These are phyloP conservation scores for Charina bottae DNA, from an alignment of 2,113 vertebrate species.

Conservation along the genomic window DNA sequence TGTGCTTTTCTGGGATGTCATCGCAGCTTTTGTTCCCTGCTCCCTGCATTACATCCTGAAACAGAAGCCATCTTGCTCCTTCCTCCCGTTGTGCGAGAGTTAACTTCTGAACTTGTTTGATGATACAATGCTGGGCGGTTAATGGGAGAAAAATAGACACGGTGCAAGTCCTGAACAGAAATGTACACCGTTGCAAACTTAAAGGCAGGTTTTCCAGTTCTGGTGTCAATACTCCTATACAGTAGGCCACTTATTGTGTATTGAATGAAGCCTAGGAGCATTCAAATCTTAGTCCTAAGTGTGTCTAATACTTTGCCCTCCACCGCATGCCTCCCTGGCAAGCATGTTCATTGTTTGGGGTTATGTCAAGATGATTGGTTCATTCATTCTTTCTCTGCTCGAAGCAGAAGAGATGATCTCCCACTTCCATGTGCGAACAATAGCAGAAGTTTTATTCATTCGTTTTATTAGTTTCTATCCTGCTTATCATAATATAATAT, in stretches of 20 bases:
- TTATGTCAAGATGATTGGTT: not conserved
- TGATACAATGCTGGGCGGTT: too few relatives aligned
- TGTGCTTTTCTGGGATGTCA: not conserved
- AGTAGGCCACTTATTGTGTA: too few relatives aligned
- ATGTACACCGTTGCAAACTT: not conserved
- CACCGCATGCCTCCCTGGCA: not conserved
- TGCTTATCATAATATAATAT: too few relatives aligned
- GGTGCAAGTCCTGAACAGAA: not conserved
- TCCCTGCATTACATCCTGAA: not conserved
- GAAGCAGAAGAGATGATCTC: not conserved
- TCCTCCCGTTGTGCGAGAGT: not conserved
- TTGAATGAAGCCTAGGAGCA: not conserved
- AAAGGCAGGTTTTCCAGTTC: not conserved
- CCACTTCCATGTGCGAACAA: not conserved
- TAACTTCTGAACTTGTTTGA: not conserved
- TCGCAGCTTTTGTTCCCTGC: not conserved
- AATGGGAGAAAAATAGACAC: not conserved
- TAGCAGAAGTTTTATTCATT: not conserved
- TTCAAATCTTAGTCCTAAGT: not conserved
- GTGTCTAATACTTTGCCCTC: too few relatives aligned
- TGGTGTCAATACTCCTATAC: too few relatives aligned
- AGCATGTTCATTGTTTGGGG: not conserved
- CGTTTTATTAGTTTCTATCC: too few relatives aligned
- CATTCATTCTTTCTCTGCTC: not conserved
- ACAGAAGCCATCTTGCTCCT: not conserved